Conservation (phyloP, 2,113 vertebrate genomes). For the Bothrops jararaca region DNA sequence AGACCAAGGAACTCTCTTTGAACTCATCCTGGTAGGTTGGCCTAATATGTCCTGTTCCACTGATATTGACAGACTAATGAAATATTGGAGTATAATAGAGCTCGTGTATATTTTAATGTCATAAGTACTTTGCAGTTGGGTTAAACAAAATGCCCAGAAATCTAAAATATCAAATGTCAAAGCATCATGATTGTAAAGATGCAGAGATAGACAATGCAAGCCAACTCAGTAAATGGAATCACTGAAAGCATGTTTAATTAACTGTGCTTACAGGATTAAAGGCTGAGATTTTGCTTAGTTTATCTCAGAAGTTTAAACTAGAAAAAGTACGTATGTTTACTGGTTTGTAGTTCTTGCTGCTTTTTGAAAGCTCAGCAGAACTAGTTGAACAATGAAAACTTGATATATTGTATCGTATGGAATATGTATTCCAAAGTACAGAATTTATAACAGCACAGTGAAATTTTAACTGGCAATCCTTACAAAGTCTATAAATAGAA, state of each 20-base stretch:
- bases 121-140: background rate
- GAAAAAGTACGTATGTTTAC: background rate
- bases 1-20: conserved; percentile 98
- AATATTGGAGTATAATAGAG: background rate
- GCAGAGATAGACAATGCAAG: background rate
- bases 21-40: conserved; percentile 91
- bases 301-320: background rate
- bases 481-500: background rate
- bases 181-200: background rate
- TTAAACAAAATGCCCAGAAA: background rate
- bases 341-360: background rate
- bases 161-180: background rate
- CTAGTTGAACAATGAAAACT: background rate
- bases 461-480: background rate
- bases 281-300: background rate
- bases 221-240: background rate
- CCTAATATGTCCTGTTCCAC: background rate
- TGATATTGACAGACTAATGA: background rate
- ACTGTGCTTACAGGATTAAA: background rate
- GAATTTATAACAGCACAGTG: background rate
- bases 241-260: background rate
- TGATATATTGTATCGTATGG: background rate
- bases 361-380: background rate
- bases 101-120: background rate
- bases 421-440: background rate